phyloP scores from a whole-genome alignment of 2,113 vertebrate species.

The Symphodus melops region DNA sequence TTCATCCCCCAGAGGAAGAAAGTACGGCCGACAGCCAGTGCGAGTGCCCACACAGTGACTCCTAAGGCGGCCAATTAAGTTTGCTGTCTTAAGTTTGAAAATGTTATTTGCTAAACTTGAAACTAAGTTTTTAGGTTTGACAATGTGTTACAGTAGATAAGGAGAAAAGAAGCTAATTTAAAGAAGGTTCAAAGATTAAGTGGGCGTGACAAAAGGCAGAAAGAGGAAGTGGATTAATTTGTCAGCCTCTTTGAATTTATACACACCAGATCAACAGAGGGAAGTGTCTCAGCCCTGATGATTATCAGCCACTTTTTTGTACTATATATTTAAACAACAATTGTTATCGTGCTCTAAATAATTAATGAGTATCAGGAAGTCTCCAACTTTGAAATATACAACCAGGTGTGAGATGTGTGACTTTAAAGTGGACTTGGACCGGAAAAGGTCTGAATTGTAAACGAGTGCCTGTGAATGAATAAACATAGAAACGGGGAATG shows the following conservation, averaged over 20 bases:
- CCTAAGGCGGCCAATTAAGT: not conserved
- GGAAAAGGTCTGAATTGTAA: not conserved
- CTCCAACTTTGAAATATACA: no score
- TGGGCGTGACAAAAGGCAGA: no score
- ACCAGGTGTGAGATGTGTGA: no score
- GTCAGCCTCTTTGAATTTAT: no score
- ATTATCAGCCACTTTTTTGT: not conserved
- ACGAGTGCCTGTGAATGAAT: slow-evolving; percentile 17
- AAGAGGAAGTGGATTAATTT: no score
- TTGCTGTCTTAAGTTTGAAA: not conserved
- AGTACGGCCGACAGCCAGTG: not conserved
- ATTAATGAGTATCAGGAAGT: not conserved
- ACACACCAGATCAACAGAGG: not conserved
- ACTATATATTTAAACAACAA: not conserved
- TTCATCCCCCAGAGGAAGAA: slow-evolving; percentile 33
- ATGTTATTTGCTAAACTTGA: not conserved
- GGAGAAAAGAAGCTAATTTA: not conserved
- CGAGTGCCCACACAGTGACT: not conserved
- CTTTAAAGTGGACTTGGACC: not conserved
- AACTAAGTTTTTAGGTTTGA: not conserved
- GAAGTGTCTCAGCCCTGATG: not conserved
- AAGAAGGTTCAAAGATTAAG: not conserved
- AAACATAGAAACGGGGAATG: not conserved
- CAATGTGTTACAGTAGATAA: not conserved
- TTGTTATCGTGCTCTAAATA: not conserved